Conservation (phyloP, 2,113 vertebrate species). For the Camarhynchus parvulus region DNA sequence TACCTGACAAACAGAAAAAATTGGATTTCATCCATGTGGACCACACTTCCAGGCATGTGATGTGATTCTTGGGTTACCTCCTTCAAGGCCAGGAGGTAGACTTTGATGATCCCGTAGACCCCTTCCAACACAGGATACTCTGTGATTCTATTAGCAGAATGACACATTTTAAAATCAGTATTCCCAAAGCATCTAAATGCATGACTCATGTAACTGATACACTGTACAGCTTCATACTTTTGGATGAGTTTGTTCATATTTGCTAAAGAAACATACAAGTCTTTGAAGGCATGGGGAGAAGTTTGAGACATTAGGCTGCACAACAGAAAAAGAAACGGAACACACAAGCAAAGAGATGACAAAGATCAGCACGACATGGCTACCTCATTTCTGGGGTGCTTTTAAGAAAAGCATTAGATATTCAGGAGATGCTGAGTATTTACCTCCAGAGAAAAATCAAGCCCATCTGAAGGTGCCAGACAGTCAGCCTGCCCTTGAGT, state of each 20-base stretch:
- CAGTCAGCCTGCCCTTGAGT: background rate
- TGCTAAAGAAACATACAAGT: background rate
- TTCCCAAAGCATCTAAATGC: background rate
- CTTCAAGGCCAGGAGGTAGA: background rate
- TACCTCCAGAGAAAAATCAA: background rate
- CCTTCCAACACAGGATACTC: background rate
- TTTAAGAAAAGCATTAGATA: background rate
- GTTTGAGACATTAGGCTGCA: background rate
- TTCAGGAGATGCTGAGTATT: background rate
- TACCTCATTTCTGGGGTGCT: background rate
- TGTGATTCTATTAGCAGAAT: background rate
- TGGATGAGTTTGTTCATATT: background rate
- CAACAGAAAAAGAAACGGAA: background rate
- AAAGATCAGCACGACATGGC: background rate
- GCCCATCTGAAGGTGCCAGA: background rate
- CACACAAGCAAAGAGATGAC: background rate
- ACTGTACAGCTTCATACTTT: background rate
- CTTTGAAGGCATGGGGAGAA: background rate
- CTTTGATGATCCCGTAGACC: background rate
- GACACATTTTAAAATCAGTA: background rate
- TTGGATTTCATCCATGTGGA: background rate
- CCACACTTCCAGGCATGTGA: background rate
- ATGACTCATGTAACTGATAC: accelerated
- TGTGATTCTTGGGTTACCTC: background rate
- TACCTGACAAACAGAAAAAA: background rate